Conservation (phyloP, 2,888 invertebrate species). For the Ophion ellenae region DNA sequence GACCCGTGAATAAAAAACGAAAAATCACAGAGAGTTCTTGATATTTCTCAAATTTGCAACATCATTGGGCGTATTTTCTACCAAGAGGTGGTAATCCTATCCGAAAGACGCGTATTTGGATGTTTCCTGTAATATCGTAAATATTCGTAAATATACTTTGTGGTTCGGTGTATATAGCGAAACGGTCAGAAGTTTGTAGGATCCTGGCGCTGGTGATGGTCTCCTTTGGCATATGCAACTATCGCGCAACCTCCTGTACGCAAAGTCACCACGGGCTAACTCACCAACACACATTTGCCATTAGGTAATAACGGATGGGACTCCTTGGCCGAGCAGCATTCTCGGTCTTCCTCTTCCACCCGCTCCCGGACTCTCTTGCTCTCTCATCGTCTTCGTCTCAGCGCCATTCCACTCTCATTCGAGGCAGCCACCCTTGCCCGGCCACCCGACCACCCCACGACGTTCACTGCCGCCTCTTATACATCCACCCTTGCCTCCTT, state of each 20-base stretch:
- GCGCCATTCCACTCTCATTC: conserved; percentile 55
- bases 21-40: not conserved
- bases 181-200: conserved; percentile 60
- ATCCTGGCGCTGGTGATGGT: conserved; percentile 55
- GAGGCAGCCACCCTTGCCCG: conserved; percentile 62
- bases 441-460: conserved; percentile 64
- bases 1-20: not conserved
- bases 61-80: not conserved
- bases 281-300: conserved; percentile 66
- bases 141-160: conserved; percentile 26
- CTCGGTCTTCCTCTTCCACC: conserved; percentile 46
- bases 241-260: conserved; percentile 57
- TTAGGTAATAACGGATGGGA: conserved; percentile 80
- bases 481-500: conserved; percentile 63
- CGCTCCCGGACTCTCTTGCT: conserved; percentile 41
- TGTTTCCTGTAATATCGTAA: conserved; percentile 6
- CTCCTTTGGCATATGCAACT: conserved; percentile 65
- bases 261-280: conserved; percentile 64
- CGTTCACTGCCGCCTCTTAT: conserved; percentile 61
- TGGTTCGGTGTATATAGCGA: not conserved
- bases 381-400: conserved; percentile 49
- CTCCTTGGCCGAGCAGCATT: conserved; percentile 77
- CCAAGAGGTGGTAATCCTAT: not conserved
- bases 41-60: not conserved
- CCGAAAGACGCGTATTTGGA: conserved; percentile 7